Evolutionary conservation across 2,888 invertebrate genomes (phyloP), one percentile per base, ranked within the genome.

Genomic region (Isoperla grammatica): DNA sequence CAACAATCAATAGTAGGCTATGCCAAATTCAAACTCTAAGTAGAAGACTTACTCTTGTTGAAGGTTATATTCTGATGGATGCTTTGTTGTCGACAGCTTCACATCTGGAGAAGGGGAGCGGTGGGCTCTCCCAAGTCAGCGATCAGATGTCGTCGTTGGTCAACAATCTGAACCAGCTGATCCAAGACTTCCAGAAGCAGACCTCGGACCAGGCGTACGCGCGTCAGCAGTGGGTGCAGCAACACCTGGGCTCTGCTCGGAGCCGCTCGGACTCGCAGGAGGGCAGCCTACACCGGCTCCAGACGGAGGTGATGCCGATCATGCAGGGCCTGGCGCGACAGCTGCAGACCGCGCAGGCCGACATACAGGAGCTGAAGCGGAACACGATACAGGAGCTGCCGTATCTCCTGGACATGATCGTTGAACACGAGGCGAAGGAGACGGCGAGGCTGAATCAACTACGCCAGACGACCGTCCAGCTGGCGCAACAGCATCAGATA

Each of bases 81-180:
- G 29, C 23, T 5, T 15, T 54, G 54, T 54, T 54, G 29, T 54
- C 29, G 12, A 13, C 54, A 63, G 66, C 67, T 19, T 64, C 61
- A 23, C 50, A 63, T 8, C 59, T 68, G 45, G 66, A 65, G 50
- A 66, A 68, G 49, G 43, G 67, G n/a, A 64, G 66, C 19, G 54
- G 56, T 29, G 67, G 67, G 50, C 50, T 68, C 45, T 61, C 63
- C 20, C 63, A 62, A 4, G 61, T 68, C 23, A 67, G 67, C 20
- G 63, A 65, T 19, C 65, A 65, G 57, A 66, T 68, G 56, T 65
- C 67, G 0, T 63, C 67, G 1, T 58, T 68, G 11, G 65, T 68
- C 49, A 58, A 63, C 19, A 63, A 64, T 35, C 62, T 65, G 6
- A 66, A 65, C n/a, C 56, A 61, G 22, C 62, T 65, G 39, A 63